These are phyloP conservation scores for Dryobotodes eremita DNA, from an alignment of 2,888 invertebrate species.

Conservation along the genomic window DNA sequence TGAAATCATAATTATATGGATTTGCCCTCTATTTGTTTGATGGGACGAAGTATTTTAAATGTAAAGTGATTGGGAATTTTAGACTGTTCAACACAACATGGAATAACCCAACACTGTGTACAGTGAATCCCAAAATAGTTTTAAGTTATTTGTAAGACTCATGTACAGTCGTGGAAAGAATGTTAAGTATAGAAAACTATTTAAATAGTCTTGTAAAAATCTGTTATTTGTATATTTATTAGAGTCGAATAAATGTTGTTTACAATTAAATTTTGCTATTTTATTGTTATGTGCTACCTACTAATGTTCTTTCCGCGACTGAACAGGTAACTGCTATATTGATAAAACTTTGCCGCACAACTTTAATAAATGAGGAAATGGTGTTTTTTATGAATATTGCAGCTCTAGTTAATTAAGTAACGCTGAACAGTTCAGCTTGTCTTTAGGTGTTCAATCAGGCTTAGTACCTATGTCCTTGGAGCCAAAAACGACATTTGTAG, in stretches of 20 bases:
- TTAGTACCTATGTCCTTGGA: conserved; percentile 21
- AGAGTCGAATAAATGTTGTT: conserved; percentile 68
- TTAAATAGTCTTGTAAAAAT: conserved; percentile 69
- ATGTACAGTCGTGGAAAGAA: conserved; percentile 71
- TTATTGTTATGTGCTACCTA: conserved; percentile 57
- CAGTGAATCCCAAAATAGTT: conserved; percentile 50
- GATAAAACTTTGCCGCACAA: conserved; percentile 41
- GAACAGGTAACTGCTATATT: conserved; percentile 59
- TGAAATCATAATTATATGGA: conserved; percentile 53
- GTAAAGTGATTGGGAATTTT: conserved; percentile 43
- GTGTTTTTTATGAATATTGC: conserved; percentile 55
- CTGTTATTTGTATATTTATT: conserved; percentile 70
- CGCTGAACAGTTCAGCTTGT: conserved; percentile 31
- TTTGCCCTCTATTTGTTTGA: conserved; percentile 64
- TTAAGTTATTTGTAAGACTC: conserved; percentile 61
- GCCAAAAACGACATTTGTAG: conserved; percentile 20
- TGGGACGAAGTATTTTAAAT: conserved; percentile 49
- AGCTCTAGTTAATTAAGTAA: conserved; percentile 41
- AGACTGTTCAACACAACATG: conserved; percentile 19
- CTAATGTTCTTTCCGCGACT: conserved; percentile 67
- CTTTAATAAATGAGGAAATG: conserved; percentile 1
- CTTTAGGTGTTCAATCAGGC: conserved; percentile 22
- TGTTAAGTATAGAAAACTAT: conserved; percentile 66
- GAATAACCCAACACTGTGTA: conserved; percentile 59
- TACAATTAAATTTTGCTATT: conserved; percentile 61